Percentiles rank a stretch among this genome's conserved stretches.
Evolutionary conservation across 2,113 vertebrate genomes (phyloP).

Genomic region (Pithys albifrons): DNA sequence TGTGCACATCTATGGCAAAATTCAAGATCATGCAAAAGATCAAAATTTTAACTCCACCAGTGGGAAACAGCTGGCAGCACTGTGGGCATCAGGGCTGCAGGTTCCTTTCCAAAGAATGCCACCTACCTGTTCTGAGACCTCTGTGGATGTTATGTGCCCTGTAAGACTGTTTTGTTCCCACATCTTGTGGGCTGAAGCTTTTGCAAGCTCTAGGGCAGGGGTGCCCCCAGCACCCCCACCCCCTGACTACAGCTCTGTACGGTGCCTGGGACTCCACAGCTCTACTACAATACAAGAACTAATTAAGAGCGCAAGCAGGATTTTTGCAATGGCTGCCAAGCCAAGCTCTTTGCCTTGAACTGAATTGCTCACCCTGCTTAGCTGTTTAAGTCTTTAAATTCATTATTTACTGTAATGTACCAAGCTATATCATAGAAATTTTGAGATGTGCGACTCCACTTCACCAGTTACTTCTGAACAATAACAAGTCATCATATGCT

Average conservation of each 20-base stretch:
- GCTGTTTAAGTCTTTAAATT: background rate
- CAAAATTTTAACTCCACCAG: background rate
- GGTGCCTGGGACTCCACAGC: background rate
- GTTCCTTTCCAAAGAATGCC: background rate
- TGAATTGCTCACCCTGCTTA: background rate
- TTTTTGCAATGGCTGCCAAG: background rate
- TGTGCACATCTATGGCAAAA: fast-evolving
- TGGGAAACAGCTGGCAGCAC: background rate
- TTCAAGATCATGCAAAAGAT: background rate
- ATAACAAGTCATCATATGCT: background rate
- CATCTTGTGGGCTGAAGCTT: fast-evolving
- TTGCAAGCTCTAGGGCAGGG: background rate
- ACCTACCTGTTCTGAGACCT: background rate
- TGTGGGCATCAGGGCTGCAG: background rate
- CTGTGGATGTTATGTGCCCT: background rate
- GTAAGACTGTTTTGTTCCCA: background rate
- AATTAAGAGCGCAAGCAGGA: slow-evolving; percentile 39
- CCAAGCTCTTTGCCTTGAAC: background rate
- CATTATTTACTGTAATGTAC: fast-evolving
- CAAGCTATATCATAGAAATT: background rate
- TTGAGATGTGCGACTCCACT: background rate
- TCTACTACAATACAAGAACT: background rate
- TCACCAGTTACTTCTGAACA: background rate
- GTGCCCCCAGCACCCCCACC: fast-evolving
- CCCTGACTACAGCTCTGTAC: background rate